These are phyloP conservation scores for Xestobium rufovillosum DNA, from an alignment of 2,888 invertebrate genomes.

Conservation along the genomic window DNA sequence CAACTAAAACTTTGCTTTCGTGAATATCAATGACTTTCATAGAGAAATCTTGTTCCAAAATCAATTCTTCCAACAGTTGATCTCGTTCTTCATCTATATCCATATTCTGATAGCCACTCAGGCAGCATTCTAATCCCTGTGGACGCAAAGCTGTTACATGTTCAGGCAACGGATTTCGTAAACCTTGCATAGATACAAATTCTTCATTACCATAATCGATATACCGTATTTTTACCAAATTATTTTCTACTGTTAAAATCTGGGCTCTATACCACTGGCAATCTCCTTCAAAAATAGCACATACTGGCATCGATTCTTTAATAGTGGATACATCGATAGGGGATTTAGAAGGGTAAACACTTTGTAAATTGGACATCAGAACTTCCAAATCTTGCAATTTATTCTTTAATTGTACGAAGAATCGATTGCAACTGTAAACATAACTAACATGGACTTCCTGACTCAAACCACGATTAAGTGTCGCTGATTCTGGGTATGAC, in stretches of 20 bases:
- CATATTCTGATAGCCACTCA: constrained; percentile 57
- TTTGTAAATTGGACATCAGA: constrained; percentile 60
- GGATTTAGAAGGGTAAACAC: constrained; percentile 46
- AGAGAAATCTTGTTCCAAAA: constrained; percentile 55
- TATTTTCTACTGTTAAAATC: constrained; percentile 47
- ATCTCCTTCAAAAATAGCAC: constrained; percentile 73
- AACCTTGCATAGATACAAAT: constrained; percentile 50
- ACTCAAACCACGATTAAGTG: constrained; percentile 35
- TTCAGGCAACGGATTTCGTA: constrained; percentile 58
- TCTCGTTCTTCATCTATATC: constrained; percentile 50
- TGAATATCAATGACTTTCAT: constrained; percentile 52
- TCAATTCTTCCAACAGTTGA: constrained; percentile 59
- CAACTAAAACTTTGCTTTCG: constrained; percentile 51
- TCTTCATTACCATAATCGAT: constrained; percentile 96
- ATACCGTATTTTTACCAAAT: constrained; percentile 59
- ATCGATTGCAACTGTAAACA: constrained; percentile 62
- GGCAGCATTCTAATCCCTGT: constrained; percentile 69
- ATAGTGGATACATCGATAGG: constrained; percentile 37
- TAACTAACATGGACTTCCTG: constrained; percentile 55
- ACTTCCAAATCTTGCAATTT: constrained; percentile 53
- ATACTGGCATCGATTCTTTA: constrained; percentile 58
- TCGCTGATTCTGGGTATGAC: constrained; percentile 36
- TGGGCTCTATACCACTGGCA: constrained; percentile 87
- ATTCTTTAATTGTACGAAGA: constrained; percentile 63
- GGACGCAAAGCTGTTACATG: constrained; percentile 56